Percentiles rank a stretch among this genome's conserved stretches.
Conservation (phyloP, 2,888 invertebrate species). For the Hirtodrosophila trivittata region DNA sequence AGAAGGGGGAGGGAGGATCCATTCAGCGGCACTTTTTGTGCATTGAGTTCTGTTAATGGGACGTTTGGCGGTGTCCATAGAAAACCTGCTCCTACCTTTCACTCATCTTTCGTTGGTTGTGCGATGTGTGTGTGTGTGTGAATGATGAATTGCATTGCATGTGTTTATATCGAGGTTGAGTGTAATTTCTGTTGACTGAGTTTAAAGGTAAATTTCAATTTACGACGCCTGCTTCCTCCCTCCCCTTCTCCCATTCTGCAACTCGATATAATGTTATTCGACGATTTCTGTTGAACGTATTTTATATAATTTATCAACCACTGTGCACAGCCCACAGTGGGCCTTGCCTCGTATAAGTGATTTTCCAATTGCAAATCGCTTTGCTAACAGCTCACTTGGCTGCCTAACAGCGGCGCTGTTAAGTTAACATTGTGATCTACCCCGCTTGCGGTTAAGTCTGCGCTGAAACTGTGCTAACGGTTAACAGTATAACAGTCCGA, state of each 20-base stretch:
- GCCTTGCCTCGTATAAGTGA: too few relatives aligned
- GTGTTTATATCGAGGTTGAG: conserved; percentile 45
- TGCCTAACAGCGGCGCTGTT: conserved; percentile 8
- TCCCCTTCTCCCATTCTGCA: too few relatives aligned
- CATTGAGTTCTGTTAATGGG: conserved; percentile 79
- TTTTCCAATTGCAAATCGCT: not conserved
- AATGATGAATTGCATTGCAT: conserved; percentile 74
- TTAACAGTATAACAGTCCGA: conserved; percentile 57
- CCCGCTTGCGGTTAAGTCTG: conserved; percentile 40
- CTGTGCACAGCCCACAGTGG: too few relatives aligned
- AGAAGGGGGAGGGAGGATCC: conserved; percentile 2
- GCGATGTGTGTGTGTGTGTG: conserved; percentile 16
- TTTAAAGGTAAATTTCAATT: conserved; percentile 59
- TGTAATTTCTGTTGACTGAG: conserved; percentile 38
- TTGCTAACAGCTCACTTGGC: too few relatives aligned
- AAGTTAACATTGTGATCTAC: conserved; percentile 29
- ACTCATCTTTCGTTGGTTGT: conserved; percentile 9
- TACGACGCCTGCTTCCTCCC: not conserved
- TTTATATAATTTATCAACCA: too few relatives aligned
- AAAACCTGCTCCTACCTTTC: conserved; percentile 4
- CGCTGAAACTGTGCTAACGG: conserved; percentile 67
- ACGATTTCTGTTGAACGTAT: too few relatives aligned
- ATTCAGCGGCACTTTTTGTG: conserved; percentile 54
- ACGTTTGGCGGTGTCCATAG: conserved; percentile 48
- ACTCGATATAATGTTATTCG: too few relatives aligned